Evolutionary conservation across 2,113 vertebrate species (phyloP).

Genomic region (Poeciliopsis prolifica): DNA sequence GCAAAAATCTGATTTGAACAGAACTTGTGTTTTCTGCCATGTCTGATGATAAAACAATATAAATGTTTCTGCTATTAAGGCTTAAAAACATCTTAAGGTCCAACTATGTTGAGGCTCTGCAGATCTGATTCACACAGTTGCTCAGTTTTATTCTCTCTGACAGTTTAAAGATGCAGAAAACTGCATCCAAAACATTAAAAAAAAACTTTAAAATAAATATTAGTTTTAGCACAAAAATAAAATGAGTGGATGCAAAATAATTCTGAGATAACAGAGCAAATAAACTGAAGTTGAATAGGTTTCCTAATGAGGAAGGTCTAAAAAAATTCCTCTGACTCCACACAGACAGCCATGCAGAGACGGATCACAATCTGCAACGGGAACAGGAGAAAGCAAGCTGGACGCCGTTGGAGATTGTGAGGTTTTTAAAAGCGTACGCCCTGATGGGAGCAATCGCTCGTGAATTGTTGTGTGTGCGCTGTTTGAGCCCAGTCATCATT

Average conservation of each 20-base stretch:
- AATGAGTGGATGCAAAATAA: neutral
- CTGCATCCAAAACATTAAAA: neutral
- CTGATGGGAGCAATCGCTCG: slow-evolving; percentile 16
- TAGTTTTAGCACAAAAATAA: neutral
- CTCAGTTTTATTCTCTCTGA: too few relatives aligned
- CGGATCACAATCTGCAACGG: slow-evolving; percentile 69
- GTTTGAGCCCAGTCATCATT: too few relatives aligned
- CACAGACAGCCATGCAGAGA: slow-evolving; percentile 31
- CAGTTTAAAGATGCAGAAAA: neutral
- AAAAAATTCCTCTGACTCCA: neutral
- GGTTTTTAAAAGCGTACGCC: slow-evolving; percentile 64
- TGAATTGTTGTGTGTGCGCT: too few relatives aligned
- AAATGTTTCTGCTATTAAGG: too few relatives aligned
- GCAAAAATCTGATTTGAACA: too few relatives aligned
- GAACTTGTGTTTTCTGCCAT: too few relatives aligned
- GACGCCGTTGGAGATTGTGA: slow-evolving; percentile 76
- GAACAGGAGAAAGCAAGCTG: slow-evolving; percentile 14
- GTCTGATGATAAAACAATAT: too few relatives aligned
- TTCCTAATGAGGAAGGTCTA: neutral
- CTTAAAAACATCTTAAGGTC: too few relatives aligned
- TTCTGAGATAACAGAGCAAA: neutral
- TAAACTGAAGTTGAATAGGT: neutral
- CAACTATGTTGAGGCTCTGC: too few relatives aligned
- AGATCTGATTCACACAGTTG: too few relatives aligned
- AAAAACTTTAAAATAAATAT: slow-evolving; percentile 7